These are phyloP conservation scores for Anneissia japonica DNA, from an alignment of 35 echinoderm and acorn worm genomes.

Conservation along the genomic window DNA sequence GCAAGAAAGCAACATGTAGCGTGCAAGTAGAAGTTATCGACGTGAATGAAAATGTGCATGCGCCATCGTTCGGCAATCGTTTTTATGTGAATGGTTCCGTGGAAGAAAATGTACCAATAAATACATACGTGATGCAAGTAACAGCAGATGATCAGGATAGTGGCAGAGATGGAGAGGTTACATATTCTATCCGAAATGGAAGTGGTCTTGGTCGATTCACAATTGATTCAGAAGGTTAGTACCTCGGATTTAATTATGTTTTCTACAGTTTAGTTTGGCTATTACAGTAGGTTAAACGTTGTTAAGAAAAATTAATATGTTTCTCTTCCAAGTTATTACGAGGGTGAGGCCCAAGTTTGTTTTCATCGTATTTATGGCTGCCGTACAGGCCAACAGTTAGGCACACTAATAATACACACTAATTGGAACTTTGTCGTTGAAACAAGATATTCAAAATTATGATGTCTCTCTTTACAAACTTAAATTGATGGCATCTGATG, in stretches of 20 bases:
- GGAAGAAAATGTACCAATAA: conserved; percentile 56
- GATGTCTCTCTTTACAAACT: conserved; percentile 73
- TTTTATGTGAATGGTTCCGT: conserved; percentile 76
- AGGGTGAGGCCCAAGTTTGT: too few species aligned
- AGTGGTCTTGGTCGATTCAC: conserved; percentile 91
- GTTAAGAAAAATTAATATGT: too few species aligned
- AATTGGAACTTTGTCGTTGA: conserved; percentile 74
- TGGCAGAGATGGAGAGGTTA: conserved; percentile 77
- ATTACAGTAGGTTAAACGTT: too few species aligned
- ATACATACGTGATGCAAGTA: conserved; percentile 71
- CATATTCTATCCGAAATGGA: conserved; percentile 88
- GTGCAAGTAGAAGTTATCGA: conserved; percentile 88
- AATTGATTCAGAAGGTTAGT: conserved; percentile 81
- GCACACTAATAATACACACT: too few species aligned
- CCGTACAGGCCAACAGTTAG: too few species aligned
- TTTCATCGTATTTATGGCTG: too few species aligned
- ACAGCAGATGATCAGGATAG: conserved; percentile 65
- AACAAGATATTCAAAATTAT: conserved; percentile 44
- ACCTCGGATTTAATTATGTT: neutral
- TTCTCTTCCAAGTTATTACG: too few species aligned
- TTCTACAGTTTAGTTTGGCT: too few species aligned
- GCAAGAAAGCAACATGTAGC: conserved; percentile 58
- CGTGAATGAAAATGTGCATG: conserved; percentile 88
- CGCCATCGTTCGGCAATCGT: conserved; percentile 44
- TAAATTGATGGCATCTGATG: conserved; percentile 80